A percentile compares a stretch with the other conserved stretches of the same genome.
These are phyloP conservation scores for Erpobdella octoculata DNA, from an alignment of 2,888 invertebrate species.

Conservation along the genomic window DNA sequence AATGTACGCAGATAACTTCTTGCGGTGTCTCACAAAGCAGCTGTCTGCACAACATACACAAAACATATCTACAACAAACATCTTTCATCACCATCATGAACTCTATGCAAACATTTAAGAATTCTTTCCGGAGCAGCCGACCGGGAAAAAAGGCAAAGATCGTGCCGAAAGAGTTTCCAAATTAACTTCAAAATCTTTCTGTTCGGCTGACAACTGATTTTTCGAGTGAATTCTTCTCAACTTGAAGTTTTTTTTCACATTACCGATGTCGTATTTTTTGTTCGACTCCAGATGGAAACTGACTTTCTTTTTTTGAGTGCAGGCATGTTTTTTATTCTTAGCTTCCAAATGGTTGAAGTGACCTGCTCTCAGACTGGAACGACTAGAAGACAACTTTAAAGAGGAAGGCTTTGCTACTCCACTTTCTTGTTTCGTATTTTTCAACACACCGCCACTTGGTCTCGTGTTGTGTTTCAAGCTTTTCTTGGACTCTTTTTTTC, in stretches of 20 bases:
- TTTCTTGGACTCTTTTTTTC: not conserved
- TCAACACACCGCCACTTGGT: not conserved
- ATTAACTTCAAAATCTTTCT: conserved; percentile 2
- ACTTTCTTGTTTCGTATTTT: not conserved
- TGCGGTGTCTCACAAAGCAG: too few relatives aligned
- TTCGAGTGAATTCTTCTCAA: not conserved
- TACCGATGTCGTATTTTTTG: not conserved
- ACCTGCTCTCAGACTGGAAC: not conserved
- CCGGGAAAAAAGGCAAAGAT: not conserved
- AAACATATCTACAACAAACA: too few relatives aligned
- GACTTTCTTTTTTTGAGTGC: not conserved
- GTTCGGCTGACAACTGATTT: too few relatives aligned
- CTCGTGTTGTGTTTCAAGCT: not conserved
- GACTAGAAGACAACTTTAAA: not conserved
- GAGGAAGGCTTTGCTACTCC: not conserved
- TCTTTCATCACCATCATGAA: too few relatives aligned
- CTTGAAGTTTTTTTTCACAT: not conserved
- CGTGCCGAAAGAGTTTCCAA: not conserved
- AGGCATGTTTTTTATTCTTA: not conserved
- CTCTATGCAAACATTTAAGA: too few relatives aligned
- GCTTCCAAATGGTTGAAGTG: not conserved
- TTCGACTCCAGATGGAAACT: conserved; percentile 3
- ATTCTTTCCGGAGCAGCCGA: not conserved
- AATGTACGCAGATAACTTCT: too few relatives aligned
- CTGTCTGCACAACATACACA: too few relatives aligned